Conservation (phyloP, 1,140 invertebrate genomes). For the Hyles vespertilio region DNA sequence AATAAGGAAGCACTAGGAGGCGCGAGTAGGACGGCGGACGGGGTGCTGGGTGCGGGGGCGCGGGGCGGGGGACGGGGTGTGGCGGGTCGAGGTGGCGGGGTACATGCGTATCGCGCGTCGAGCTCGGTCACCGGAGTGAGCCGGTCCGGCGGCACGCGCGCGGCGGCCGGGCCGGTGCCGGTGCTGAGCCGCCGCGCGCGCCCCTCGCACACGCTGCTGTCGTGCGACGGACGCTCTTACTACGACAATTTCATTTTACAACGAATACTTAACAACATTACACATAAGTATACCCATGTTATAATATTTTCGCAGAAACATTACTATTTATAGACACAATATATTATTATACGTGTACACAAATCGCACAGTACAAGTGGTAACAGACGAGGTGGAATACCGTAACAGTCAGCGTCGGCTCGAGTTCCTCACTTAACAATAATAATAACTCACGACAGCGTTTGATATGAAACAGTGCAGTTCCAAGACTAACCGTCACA, state of each 20-base stretch:
- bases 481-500: slow-evolving; percentile 45
- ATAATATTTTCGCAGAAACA: slow-evolving; percentile 1
- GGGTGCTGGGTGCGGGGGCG: slow-evolving; percentile 9
- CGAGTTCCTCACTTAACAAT: not conserved
- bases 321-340: slow-evolving; percentile 2
- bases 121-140: not conserved
- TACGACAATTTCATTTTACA: slow-evolving; percentile 1
- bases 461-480: slow-evolving; percentile 49
- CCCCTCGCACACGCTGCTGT: not conserved
- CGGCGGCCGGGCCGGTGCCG: too few relatives aligned
- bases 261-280: slow-evolving; percentile 4
- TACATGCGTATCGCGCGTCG: too few relatives aligned
- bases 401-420: too few relatives aligned
- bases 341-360: not conserved
- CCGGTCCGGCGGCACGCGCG: not conserved
- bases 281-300: slow-evolving; percentile 10
- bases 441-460: not conserved
- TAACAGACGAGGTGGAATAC: too few relatives aligned
- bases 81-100: too few relatives aligned
- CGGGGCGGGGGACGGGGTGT: slow-evolving; percentile 2
- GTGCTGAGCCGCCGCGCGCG: not conserved
- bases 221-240: slow-evolving; percentile 1
- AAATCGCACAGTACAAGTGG: too few relatives aligned
- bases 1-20: slow-evolving; percentile 32
- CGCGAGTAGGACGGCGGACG: slow-evolving; percentile 3